Evolutionary conservation across 2,113 vertebrate genomes (phyloP), one percentile per base, ranked within the genome.

Genomic region (Rhombomys opimus): DNA sequence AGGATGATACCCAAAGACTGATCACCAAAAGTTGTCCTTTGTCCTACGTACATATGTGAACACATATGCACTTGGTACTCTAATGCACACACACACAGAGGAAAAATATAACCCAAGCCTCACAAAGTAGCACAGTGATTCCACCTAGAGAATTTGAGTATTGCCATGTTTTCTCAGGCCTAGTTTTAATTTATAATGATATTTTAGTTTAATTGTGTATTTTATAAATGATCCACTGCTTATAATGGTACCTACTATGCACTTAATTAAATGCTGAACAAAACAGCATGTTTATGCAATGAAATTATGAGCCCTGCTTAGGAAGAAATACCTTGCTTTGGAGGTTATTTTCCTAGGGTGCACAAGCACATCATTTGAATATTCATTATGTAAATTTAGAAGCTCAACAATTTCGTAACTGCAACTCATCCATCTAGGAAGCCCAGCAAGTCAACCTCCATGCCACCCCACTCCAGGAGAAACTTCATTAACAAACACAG

Each of bases 341-440:
- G 46, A 89, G 85, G 89, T 94, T 81, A 52, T 70, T 91, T 93
- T 92, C n/a, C 50, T 50, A 41, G 4, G 23, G 14, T 57, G 61
- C 9, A 76, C 35, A 95, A 27, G 75, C 67, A 87, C n/a, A 82
- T 94, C 88, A 82, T 59, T 61, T 84, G 72, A 91, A 94, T 27
- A 78, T 54, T 94, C 27, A 87, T 91, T 96, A 95, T 84, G 52
- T 80, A 94, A 88, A 90, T 90, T 73, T 76, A 94, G 46, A 96
- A 95, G 76, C n/a, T 92, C 72, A 85, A 46, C 80, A 85, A 50
- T 87, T 95, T 96, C 67, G 25, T 50, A 92, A 54, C 46, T 15
- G 50, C 4, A 82, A 46, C 23, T 92, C 76, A 90, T 89, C 27
- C 46, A 75, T 78, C 63, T 50, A 73, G 18, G 15, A 94, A 92